Conservation (phyloP, 2,113 vertebrate genomes). For the Tyrannus savana region DNA sequence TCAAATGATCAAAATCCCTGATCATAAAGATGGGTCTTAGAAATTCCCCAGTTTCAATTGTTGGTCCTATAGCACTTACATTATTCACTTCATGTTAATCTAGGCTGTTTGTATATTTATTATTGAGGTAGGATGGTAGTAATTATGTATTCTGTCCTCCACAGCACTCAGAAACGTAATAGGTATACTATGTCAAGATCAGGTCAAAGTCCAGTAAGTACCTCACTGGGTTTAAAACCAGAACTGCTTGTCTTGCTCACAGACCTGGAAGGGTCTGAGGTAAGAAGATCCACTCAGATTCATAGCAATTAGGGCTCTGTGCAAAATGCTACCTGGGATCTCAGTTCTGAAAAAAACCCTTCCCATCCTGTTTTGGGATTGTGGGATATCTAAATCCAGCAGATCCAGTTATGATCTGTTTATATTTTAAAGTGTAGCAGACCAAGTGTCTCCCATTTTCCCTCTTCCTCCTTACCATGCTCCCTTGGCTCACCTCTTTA, state of each 20-base stretch:
- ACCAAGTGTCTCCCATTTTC: neutral
- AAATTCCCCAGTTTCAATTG: neutral
- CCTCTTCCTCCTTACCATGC: neutral
- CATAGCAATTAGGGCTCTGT: neutral
- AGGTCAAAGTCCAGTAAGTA: neutral
- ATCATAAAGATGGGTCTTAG: neutral
- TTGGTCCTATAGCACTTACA: neutral
- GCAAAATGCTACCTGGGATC: neutral
- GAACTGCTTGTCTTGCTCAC: neutral
- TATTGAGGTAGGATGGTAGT: neutral
- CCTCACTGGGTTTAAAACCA: neutral
- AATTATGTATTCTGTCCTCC: neutral
- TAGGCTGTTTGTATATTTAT: neutral
- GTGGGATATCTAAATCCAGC: neutral
- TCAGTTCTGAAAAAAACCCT: neutral
- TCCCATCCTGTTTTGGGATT: neutral
- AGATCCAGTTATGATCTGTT: neutral
- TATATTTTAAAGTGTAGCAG: neutral
- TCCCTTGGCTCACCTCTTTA: neutral
- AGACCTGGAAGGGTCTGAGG: neutral
- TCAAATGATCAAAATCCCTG: neutral
- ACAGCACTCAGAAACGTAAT: neutral
- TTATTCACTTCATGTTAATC: neutral
- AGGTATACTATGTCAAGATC: neutral
- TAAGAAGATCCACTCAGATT: neutral